Percentiles rank a stretch among this genome's conserved stretches.
Evolutionary conservation across 2,888 invertebrate genomes (phyloP).

Genomic region (Zaprionus lineosus): DNA sequence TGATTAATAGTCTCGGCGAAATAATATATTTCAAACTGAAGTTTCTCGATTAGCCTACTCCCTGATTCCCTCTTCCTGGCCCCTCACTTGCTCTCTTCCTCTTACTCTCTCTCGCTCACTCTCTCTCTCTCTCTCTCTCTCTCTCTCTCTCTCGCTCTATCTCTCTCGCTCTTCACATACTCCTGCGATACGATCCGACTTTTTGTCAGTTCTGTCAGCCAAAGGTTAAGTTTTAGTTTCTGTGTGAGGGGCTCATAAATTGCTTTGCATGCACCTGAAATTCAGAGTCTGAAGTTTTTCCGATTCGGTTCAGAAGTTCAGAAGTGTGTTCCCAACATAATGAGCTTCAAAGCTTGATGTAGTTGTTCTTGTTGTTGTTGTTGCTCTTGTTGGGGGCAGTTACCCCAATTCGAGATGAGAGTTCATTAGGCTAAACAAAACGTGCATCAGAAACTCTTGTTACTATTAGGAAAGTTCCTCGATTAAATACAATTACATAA

Average conservation of each 20-base stretch:
- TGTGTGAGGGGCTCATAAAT: constrained; percentile 54
- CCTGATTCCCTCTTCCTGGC: no score
- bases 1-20: constrained; percentile 63
- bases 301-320: constrained; percentile 33
- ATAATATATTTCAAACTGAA: constrained; percentile 68
- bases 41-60: constrained; percentile 65
- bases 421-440: constrained; percentile 3
- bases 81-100: no score
- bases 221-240: constrained; percentile 18
- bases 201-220: constrained; percentile 28
- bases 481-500: no score
- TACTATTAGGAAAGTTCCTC: no score
- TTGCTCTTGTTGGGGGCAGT: constrained; percentile 28
- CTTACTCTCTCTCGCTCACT: no score
- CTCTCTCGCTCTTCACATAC: neutral
- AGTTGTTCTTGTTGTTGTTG: constrained; percentile 14
- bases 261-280: constrained; percentile 44
- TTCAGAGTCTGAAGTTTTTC: constrained; percentile 35
- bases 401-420: constrained; percentile 19
- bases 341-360: constrained; percentile 36
- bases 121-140: no score
- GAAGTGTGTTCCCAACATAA: constrained; percentile 39
- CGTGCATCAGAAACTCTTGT: no score
- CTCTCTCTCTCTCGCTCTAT: no score
- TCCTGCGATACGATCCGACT: constrained; percentile 19